Base-by-base conservation (phyloP, 2,888 invertebrate species). In the Tetramorium bicarinatum region DNA sequence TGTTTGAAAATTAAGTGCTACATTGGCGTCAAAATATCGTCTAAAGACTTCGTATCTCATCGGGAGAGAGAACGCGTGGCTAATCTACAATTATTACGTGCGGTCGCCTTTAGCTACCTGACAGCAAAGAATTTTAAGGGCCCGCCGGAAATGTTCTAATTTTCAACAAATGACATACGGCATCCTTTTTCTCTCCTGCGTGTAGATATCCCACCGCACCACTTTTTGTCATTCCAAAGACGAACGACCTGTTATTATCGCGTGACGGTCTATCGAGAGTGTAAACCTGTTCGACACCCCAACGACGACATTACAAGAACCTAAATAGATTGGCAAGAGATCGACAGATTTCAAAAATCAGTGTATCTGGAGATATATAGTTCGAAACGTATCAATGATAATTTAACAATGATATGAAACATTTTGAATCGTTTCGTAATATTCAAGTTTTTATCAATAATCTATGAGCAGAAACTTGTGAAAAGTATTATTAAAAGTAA, bases 161-260 rank as follows among this genome's bases (percentile, higher is more conserved):
- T 92, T 87, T 88, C 84, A 88, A 88, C 89, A 89, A 92, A 91
- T 86, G 84, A 87, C 84, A 64, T 81, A 21, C n/a, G 34, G 34
- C 38, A 69, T 4, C 38, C 25, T n/a, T 13, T 25, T 9, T 9
- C 38, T 34, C 69, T 61, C 9, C 38, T n/a, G 75, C 21, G 47
- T 2, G 47, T 64, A 34, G 21, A 21, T 29, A 49, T 7, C 21
- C 9, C 13, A 25, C 8, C 85, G 72, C 72, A 76, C 83, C 38
- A 83, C 82, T 90, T 91, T 92, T 91, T 92, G 87, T 85, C 83
- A 77, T 67, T 56, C 21, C 72, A 52, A 72, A 44, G 71, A 84
- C 59, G 76, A 86, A 77, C 79, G 85, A 89, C 88, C 91, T 91
- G 90, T 92, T 92, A 93, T 92, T 91, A 92, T 91, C 90, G 89